Conservation (phyloP, 1,140 invertebrate species). For the Saccostrea cuccullata region DNA sequence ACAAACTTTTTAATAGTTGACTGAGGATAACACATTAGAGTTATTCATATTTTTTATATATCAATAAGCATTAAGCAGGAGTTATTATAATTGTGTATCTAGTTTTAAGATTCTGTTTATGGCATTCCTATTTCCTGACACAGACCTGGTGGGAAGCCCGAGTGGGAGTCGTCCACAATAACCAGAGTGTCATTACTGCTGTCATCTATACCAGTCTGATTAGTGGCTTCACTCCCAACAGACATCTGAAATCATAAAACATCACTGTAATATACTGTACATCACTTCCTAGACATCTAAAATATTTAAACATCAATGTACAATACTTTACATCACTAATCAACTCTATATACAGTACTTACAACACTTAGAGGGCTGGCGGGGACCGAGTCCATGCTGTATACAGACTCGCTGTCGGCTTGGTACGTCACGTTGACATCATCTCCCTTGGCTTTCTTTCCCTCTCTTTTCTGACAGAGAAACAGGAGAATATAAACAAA, state of each 20-base stretch:
- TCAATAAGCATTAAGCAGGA: no score
- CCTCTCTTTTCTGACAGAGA: slow-evolving; percentile 68
- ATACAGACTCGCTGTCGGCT: slow-evolving; percentile 73
- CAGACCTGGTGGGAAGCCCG: slow-evolving; percentile 11
- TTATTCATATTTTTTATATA: no score
- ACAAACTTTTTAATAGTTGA: no score
- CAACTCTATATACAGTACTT: slow-evolving; percentile 52
- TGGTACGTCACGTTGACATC: slow-evolving; percentile 74
- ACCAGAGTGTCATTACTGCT: slow-evolving; percentile 86
- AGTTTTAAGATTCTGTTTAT: no score
- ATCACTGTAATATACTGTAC: no score
- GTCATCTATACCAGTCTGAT: slow-evolving; percentile 80
- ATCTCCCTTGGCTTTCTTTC: slow-evolving; percentile 69
- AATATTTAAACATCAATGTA: not conserved
- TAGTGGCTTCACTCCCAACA: slow-evolving; percentile 73
- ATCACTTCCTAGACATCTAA: no score
- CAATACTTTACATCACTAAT: not conserved
- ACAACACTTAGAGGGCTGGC: slow-evolving; percentile 78
- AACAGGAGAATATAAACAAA: not conserved
- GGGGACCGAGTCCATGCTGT: slow-evolving; percentile 77
- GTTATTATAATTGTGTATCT: no score
- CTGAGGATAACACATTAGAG: no score
- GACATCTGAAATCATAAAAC: slow-evolving; percentile 71
- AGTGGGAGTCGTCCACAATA: slow-evolving; percentile 82
- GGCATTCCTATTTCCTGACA: not conserved